Evolutionary conservation across 2,797 vertebrate genomes (phyloP).

Genomic region (Danio kyathit): DNA sequence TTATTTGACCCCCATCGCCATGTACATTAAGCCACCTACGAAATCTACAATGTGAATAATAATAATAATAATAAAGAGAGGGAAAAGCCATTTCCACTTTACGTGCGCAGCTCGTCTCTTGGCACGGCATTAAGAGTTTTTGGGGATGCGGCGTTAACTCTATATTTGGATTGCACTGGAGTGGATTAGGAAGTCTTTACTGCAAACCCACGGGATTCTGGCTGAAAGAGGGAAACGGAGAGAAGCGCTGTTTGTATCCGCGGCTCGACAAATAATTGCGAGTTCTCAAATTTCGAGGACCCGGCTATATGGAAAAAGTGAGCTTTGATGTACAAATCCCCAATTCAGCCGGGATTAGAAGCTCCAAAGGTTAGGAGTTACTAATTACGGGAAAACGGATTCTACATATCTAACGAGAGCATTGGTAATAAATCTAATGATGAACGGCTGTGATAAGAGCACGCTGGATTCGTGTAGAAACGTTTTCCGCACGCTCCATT

Average conservation of each 20-base stretch:
- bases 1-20: constrained; percentile 57
- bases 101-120: constrained; percentile 69
- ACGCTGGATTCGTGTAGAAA: constrained; percentile 60
- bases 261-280: constrained; percentile 85
- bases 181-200: constrained; percentile 85
- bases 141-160: constrained; percentile 77
- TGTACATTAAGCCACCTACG: constrained; percentile 69
- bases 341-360: constrained; percentile 85
- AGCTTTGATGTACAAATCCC: constrained; percentile 89
- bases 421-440: constrained; percentile 79
- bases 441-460: constrained; percentile 73
- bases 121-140: constrained; percentile 76
- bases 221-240: constrained; percentile 79
- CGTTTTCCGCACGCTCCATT: constrained; percentile 10
- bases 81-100: constrained; percentile 65
- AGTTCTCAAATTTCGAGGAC: constrained; percentile 84
- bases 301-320: constrained; percentile 77
- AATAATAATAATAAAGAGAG: neutral
- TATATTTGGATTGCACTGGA: constrained; percentile 86
- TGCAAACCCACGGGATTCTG: constrained; percentile 84
- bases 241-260: constrained; percentile 78
- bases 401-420: constrained; percentile 83
- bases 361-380: constrained; percentile 85
- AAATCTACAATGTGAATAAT: constrained; percentile 68
- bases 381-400: constrained; percentile 85